Conservation (phyloP, 2,113 vertebrate species). For the Pterophyllum scalare region DNA sequence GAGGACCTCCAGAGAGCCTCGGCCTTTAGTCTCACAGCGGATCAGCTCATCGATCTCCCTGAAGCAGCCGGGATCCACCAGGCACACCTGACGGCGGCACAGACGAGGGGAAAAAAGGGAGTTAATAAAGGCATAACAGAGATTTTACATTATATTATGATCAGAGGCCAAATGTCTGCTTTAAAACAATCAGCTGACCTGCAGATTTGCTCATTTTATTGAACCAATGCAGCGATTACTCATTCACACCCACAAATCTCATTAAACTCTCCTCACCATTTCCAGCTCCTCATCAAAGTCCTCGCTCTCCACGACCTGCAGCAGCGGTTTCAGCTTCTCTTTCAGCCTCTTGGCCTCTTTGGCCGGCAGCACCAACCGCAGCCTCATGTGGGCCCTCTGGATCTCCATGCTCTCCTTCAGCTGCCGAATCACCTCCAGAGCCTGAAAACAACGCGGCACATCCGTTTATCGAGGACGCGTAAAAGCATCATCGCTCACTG, state of each 20-base stretch:
- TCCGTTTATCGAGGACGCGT: neutral
- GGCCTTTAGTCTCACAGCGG: slow-evolving; percentile 93
- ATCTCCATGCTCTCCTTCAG: slow-evolving; percentile 95
- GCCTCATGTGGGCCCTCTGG: slow-evolving; percentile 95
- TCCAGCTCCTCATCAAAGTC: slow-evolving; percentile 91
- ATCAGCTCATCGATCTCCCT: slow-evolving; percentile 96
- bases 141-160: neutral
- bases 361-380: slow-evolving; percentile 87
- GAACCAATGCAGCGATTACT: neutral
- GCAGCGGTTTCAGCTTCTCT: slow-evolving; percentile 92
- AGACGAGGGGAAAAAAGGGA: neutral
- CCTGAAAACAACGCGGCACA: slow-evolving; percentile 73
- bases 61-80: slow-evolving; percentile 96
- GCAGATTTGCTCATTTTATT: neutral
- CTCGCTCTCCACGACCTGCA: slow-evolving; percentile 92
- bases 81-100: slow-evolving; percentile 84
- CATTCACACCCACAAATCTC: neutral
- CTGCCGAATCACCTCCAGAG: slow-evolving; percentile 94
- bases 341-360: slow-evolving; percentile 95
- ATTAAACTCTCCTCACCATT: slow-evolving; percentile 79
- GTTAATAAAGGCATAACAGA: neutral
- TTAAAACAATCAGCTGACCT: neutral
- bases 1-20: slow-evolving; percentile 92
- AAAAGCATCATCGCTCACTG: neutral
- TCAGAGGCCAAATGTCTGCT: neutral